phyloP scores from a whole-genome alignment of 2,888 invertebrate genomes.

The Digitonthophagus gazella region DNA sequence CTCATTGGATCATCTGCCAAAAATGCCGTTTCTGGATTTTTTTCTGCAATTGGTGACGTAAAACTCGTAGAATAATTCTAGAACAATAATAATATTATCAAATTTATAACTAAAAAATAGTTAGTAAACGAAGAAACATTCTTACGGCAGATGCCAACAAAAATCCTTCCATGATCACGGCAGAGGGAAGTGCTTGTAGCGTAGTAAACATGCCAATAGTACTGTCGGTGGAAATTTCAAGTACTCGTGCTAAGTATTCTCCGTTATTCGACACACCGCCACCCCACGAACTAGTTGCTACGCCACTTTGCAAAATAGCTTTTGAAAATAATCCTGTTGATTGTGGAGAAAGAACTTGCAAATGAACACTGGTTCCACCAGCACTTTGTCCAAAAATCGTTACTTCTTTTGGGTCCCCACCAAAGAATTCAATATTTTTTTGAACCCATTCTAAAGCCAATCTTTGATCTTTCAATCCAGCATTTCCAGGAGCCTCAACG shows the following conservation, averaged over 20 bases:
- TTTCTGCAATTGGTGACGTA: conserved; percentile 27
- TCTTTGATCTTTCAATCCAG: conserved; percentile 20
- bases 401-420: conserved; percentile 16
- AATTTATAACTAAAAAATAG: not conserved
- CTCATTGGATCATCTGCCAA: conserved; percentile 25
- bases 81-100: too few species aligned
- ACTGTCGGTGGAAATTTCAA: conserved; percentile 57
- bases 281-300: conserved; percentile 17
- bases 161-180: not conserved
- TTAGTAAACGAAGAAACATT: not conserved
- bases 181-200: not conserved
- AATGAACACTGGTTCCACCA: conserved; percentile 19
- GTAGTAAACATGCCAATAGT: conserved; percentile 53
- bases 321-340: conserved; percentile 20
- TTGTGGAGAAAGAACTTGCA: conserved; percentile 19
- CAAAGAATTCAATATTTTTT: conserved; percentile 2
- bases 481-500: conserved; percentile 13
- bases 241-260: conserved; percentile 56
- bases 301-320: conserved; percentile 2
- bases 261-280: conserved; percentile 54
- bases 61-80: too few species aligned
- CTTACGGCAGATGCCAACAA: not conserved
- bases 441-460: conserved; percentile 18
- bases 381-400: conserved; percentile 20
- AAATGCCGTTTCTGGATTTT: conserved; percentile 28